Evolutionary conservation across 1,140 invertebrate genomes (phyloP).

Genomic region (Bombus sibiricus): DNA sequence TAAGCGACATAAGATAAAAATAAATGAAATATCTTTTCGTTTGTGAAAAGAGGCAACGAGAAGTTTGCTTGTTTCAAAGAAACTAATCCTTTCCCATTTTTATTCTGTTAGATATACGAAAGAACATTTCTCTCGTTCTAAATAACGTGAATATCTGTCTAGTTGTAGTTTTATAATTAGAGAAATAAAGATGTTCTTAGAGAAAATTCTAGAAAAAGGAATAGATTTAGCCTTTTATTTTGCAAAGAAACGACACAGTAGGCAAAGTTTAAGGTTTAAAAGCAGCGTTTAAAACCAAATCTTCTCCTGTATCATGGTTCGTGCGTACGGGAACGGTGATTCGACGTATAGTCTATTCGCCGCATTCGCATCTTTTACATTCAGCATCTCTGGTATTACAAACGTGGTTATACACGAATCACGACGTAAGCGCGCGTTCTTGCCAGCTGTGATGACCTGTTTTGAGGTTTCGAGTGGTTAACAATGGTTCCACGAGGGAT

Average conservation of each 20-base stretch:
- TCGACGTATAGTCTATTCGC: neutral
- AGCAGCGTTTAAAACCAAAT: neutral
- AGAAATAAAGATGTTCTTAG: no score
- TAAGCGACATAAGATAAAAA: no score
- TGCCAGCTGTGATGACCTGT: constrained; percentile 30
- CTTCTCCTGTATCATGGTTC: neutral
- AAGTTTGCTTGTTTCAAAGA: neutral
- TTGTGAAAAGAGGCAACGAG: no score
- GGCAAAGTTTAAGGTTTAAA: neutral
- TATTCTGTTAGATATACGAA: neutral
- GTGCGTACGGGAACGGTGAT: neutral
- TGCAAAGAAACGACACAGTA: no score
- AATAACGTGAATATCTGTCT: no score
- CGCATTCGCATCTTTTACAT: neutral
- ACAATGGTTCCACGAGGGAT: constrained; percentile 18
- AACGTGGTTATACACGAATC: neutral
- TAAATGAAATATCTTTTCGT: no score
- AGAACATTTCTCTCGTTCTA: no score
- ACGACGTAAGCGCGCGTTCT: neutral
- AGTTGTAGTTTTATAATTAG: no score
- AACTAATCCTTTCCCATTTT: neutral
- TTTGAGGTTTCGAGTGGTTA: constrained; percentile 13
- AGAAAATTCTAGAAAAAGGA: no score
- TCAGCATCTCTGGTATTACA: neutral
- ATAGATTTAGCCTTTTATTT: no score